Evolutionary conservation across 1,140 invertebrate genomes (phyloP), one percentile per base, ranked within the genome.

Genomic region (Meloidogyne hapla): DNA sequence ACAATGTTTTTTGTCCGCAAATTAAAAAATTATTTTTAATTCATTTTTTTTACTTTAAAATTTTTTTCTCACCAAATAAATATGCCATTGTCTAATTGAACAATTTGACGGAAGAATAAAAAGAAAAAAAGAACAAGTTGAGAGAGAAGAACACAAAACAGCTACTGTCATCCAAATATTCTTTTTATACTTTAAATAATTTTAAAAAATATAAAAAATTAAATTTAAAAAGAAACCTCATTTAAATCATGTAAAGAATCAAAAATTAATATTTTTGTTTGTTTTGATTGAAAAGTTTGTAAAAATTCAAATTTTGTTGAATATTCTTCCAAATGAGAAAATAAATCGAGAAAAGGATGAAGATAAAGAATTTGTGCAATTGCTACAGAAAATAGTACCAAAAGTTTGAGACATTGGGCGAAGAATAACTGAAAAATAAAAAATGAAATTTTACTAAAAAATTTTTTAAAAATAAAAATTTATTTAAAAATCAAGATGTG

Each of bases 81-180:
- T 21, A 67, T 77, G 45, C 48, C 64, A 75, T 13, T 62, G 63
- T 4, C 76, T 76, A 26, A 77, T 67, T 25, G 64, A 56, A 28
- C 33, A 66, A 38, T 42, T 76, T 18, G 78, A 74, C 3, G 85
- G 77, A n/a, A 78, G 65, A 66, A 84, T 63, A 67, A 84, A 81
- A 6, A 85, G 74, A 48, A 87, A 81, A 67, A 84, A 85, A 5
- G 56, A 73, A 21, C 69, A 81, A 3, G 84, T 83, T 12, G 83
- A 80, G 18, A 85, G 75, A 13, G 80, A 77, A 13, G 85, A 76
- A 67, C 83, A 85, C 81, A 85, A 83, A 25, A 79, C 79, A 13
- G 85, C 84, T 23, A 85, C 84, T 3, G 81, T 84, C 81, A 87
- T 84, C 84, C 84, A 87, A 21, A 80, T 76, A 66, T 85, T 85